Evolutionary conservation across 2,113 vertebrate genomes (phyloP), one percentile per base, ranked within the genome.

Genomic region (Oceanites oceanicus): DNA sequence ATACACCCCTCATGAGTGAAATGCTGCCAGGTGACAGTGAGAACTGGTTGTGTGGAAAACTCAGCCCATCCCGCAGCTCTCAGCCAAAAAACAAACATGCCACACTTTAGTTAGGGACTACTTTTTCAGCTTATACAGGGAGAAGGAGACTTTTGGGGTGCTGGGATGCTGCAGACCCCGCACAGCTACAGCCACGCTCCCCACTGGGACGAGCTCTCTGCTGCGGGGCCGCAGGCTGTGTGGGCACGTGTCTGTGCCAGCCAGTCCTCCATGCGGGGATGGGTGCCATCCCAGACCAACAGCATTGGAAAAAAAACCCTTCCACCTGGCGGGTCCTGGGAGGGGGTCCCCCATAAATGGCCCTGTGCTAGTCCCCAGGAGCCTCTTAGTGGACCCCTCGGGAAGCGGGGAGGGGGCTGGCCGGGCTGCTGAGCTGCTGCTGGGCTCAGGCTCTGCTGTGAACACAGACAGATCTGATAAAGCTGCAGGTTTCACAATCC

Each of bases 341-440:
- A 82, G 56, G 26, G 40, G 14, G 36, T 27, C 26, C 47, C 21
- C 29, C 34, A 58, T 42, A 53, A 70, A 44, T 15, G 58, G 20
- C 62, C 22, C 52, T 34, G 56, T 61, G 58, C 34, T 59, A n/a
- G 58, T n/a, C 13, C 58, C 34, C 58, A 59, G 58, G 36, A 67
- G 49, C 25, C 40, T 81, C 59, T 76, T 13, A 22, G 13, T 50
- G 49, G 32, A 52, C 42, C 21, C 18, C 0, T 1, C 0, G 0
- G n/a, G 38, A 17, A 30, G n/a, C 8, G 4, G 44, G 11, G 36
- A 22, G 26, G 18, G 15, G 11, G 18, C 14, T 1, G 2, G 21
- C 45, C 27, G 29, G 27, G 59, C 53, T 56, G 83, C 47, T 9
- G 42, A 49, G 27, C 38, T 30, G 52, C 42, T 61, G 38, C 16